Percentiles rank a stretch among this genome's conserved stretches.
These are phyloP conservation scores for Pipistrellus pygmaeus DNA, from an alignment of 2,797 vertebrate genomes.

Conservation along the genomic window DNA sequence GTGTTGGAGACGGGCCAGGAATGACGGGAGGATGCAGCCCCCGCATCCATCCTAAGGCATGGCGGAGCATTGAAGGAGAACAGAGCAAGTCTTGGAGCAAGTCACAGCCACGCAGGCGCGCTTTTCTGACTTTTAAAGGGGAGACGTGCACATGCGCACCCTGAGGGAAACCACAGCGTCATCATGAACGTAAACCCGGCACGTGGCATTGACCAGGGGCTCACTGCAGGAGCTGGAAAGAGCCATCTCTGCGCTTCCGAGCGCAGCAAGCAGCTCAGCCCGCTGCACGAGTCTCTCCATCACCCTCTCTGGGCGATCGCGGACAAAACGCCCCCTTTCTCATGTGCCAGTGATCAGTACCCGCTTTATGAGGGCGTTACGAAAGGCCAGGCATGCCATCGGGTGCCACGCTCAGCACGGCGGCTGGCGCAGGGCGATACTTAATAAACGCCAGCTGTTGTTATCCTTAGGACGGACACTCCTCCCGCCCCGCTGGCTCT, in stretches of 20 bases:
- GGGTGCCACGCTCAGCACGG: not conserved
- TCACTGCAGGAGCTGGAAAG: not conserved
- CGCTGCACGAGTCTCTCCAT: not conserved
- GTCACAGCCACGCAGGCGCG: not conserved
- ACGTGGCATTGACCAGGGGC: not conserved
- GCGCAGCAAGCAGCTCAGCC: not conserved
- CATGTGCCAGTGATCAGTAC: constrained; percentile 47
- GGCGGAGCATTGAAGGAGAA: not conserved
- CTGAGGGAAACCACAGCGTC: not conserved
- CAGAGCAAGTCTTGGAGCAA: not conserved
- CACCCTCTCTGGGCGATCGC: not conserved
- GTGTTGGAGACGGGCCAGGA: not conserved
- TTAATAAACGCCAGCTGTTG: not conserved
- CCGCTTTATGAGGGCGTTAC: constrained; percentile 23
- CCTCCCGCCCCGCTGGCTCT: not conserved
- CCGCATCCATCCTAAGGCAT: not conserved
- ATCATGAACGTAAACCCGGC: not conserved
- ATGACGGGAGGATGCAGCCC: not conserved
- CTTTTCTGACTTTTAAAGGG: not conserved
- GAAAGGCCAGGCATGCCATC: not conserved
- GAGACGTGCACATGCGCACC: rapidly evolving
- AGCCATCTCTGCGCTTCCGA: not conserved
- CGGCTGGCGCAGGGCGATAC: not conserved
- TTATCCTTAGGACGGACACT: not conserved
- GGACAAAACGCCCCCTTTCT: not conserved